Conservation (phyloP, 2,888 invertebrate species). For the Lasius platythorax region DNA sequence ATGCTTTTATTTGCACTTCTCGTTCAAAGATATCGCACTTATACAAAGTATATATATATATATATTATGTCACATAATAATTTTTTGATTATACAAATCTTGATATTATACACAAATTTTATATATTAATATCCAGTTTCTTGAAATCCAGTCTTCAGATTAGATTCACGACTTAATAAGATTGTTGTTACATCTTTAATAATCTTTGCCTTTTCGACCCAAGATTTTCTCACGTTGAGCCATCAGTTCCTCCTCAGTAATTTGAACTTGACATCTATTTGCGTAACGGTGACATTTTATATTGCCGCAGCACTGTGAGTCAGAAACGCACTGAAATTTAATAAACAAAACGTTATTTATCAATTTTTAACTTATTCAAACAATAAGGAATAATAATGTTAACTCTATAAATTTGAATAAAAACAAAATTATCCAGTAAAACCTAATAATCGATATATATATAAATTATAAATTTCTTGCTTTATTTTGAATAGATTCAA, state of each 20-base stretch:
- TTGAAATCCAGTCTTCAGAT: not conserved
- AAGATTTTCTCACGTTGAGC: slow-evolving; percentile 79
- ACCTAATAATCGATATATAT: not conserved
- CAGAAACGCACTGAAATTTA: slow-evolving; percentile 74
- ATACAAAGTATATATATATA: not conserved
- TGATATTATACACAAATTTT: not conserved
- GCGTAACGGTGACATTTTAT: slow-evolving; percentile 79
- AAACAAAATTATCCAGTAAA: not conserved
- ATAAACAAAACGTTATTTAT: slow-evolving; percentile 11
- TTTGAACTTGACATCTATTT: slow-evolving; percentile 81
- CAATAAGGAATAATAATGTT: not conserved
- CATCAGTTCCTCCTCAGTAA: slow-evolving; percentile 79
- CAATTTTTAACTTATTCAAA: not conserved
- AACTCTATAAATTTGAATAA: not conserved
- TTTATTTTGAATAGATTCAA: not conserved
- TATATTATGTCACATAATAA: not conserved
- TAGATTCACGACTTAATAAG: not conserved
- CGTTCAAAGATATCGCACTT: not conserved
- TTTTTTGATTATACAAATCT: not conserved
- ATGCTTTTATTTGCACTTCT: slow-evolving; percentile 19
- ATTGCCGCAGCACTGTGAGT: slow-evolving; percentile 70
- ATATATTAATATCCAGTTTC: not conserved
- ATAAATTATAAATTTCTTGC: too few species aligned
- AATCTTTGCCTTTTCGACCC: slow-evolving; percentile 73
- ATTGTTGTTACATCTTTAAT: slow-evolving; percentile 55